Evolutionary conservation across 2,888 invertebrate species (phyloP).

Genomic region (Lymantria dispar): DNA sequence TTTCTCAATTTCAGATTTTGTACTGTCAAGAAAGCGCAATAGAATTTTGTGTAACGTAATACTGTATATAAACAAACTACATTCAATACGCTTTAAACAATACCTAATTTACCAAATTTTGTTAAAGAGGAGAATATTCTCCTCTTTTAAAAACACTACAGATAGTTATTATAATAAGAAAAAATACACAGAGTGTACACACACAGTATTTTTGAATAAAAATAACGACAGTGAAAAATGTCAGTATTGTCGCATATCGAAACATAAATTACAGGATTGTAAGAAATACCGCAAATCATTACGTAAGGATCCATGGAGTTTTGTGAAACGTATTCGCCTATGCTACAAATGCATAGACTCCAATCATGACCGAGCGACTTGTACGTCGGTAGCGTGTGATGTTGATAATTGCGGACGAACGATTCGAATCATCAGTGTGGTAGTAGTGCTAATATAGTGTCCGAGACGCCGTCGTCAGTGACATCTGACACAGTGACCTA

Average conservation of each 20-base stretch:
- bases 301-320: constrained; percentile 13
- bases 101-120: background rate
- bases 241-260: constrained; percentile 6
- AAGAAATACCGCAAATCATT: constrained; percentile 20
- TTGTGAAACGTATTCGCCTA: background rate
- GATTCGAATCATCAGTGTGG: background rate
- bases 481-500: background rate
- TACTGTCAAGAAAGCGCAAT: too few species aligned
- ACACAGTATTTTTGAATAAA: background rate
- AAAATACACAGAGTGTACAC: background rate
- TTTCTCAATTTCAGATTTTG: too few species aligned
- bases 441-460: background rate
- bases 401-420: background rate
- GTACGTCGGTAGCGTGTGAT: background rate
- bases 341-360: constrained; percentile 7
- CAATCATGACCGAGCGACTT: background rate
- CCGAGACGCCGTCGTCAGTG: background rate
- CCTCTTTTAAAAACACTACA: background rate
- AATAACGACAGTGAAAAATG: constrained; percentile 6
- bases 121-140: too few species aligned
- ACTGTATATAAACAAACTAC: too few species aligned
- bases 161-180: background rate
- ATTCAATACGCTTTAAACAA: too few species aligned
- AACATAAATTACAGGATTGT: constrained; percentile 14
- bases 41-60: too few species aligned